These are phyloP conservation scores for Arothron firmamentum DNA, from an alignment of 2,113 vertebrate species.

Conservation along the genomic window DNA sequence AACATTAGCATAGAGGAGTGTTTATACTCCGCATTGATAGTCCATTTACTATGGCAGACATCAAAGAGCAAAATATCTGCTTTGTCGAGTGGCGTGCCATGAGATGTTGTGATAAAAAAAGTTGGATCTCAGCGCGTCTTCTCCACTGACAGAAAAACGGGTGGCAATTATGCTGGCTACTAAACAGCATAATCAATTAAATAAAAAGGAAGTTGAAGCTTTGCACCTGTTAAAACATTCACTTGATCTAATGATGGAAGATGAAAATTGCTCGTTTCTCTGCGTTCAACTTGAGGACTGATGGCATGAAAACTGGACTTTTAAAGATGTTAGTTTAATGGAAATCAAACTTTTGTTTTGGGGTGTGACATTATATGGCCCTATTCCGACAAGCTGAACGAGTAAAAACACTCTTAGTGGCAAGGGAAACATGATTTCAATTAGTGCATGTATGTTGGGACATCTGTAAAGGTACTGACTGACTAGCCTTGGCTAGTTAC, in stretches of 20 bases:
- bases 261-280: slow-evolving; percentile 12
- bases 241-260: slow-evolving; percentile 1
- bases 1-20: slow-evolving; percentile 67
- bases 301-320: too few relatives aligned
- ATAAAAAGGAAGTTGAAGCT: slow-evolving; percentile 35
- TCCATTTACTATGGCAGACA: slow-evolving; percentile 70
- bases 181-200: slow-evolving; percentile 31
- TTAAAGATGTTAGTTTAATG: too few relatives aligned
- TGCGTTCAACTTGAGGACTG: background rate
- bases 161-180: slow-evolving; percentile 7
- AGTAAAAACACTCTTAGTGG: too few relatives aligned
- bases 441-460: too few relatives aligned
- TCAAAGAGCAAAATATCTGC: slow-evolving; percentile 61
- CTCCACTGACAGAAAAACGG: slow-evolving; percentile 19
- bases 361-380: too few relatives aligned
- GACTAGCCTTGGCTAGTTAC: slow-evolving; percentile 8
- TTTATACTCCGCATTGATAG: slow-evolving; percentile 68
- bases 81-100: slow-evolving; percentile 56
- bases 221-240: slow-evolving; percentile 26
- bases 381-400: too few relatives aligned
- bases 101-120: slow-evolving; percentile 53
- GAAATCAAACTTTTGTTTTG: too few relatives aligned
- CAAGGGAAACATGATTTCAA: too few relatives aligned
- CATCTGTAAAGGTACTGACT: too few relatives aligned
- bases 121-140: slow-evolving; percentile 26